Conservation (phyloP, 1,140 invertebrate species). For the Drosophila asahinai region DNA sequence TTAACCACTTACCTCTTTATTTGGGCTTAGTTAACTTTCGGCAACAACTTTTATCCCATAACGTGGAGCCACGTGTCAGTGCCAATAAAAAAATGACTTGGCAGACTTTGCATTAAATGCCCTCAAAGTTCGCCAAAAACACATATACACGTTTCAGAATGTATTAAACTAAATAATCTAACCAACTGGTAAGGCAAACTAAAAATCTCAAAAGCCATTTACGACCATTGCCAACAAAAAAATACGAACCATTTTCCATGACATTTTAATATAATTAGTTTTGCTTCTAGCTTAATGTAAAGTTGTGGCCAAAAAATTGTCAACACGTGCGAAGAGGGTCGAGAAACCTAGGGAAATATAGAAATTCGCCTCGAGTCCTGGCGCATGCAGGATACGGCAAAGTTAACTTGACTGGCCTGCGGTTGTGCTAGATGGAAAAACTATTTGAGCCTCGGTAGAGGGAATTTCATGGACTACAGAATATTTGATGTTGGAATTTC, state of each 20-base stretch:
- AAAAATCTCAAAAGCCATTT: conserved; percentile 64
- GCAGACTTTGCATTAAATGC: conserved; percentile 69
- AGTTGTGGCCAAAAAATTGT: conserved; percentile 80
- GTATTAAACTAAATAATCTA: conserved; percentile 48
- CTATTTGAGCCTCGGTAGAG: conserved; percentile 66
- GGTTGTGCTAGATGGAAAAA: conserved; percentile 45
- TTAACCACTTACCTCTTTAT: conserved; percentile 37
- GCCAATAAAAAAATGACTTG: conserved; percentile 64
- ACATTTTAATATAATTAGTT: conserved; percentile 83
- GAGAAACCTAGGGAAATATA: neutral
- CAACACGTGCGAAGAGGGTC: conserved; percentile 58
- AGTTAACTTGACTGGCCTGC: conserved; percentile 65
- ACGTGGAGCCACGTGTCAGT: conserved; percentile 47
- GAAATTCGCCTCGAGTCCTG: conserved; percentile 46
- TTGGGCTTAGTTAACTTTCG: conserved; percentile 38
- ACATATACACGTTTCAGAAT: conserved; percentile 20
- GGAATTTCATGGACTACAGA: conserved; percentile 73
- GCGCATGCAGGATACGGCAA: conserved; percentile 44
- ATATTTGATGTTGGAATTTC: conserved; percentile 72
- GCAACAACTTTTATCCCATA: conserved; percentile 30
- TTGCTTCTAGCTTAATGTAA: conserved; percentile 78
- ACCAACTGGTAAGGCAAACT: conserved; percentile 47
- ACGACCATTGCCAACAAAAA: conserved; percentile 55
- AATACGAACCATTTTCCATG: conserved; percentile 68
- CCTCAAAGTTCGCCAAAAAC: conserved; percentile 18